Conservation (phyloP, 2,888 invertebrate genomes). For the Cerceris ruficornis region DNA sequence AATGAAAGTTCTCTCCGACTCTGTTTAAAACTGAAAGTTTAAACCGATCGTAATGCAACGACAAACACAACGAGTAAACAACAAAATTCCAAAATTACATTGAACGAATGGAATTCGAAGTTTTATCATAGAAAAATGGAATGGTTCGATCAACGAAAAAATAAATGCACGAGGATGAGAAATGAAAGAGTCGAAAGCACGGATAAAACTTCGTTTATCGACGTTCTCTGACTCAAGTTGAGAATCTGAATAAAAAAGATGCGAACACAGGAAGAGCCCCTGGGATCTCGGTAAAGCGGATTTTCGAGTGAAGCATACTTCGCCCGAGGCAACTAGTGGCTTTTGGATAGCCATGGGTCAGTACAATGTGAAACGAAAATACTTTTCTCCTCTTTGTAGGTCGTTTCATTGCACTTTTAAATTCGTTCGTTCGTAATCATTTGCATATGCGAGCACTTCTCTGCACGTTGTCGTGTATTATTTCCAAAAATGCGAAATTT, state of each 20-base stretch:
- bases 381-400: conserved; percentile 34
- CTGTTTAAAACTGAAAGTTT: no score
- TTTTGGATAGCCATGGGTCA: conserved; percentile 26
- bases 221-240: no score
- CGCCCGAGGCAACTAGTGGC: conserved; percentile 33
- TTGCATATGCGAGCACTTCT: conserved; percentile 35
- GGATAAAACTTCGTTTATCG: no score
- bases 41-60: no score
- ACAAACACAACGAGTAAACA: no score
- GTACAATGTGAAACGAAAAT: conserved; percentile 40
- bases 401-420: conserved; percentile 47
- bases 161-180: no score
- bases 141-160: no score
- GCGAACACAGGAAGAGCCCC: conserved; percentile 21
- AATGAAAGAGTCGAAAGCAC: no score
- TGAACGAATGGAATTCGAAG: no score
- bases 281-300: conserved; percentile 30
- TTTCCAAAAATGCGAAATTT: background rate
- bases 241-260: conserved; percentile 2
- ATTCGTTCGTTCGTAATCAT: conserved; percentile 55
- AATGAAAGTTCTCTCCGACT: no score
- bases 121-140: no score
- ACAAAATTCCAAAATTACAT: no score
- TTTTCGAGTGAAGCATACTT: conserved; percentile 42
- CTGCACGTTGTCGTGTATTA: background rate